A percentile compares a stretch with the other conserved stretches of the same genome.
Conservation (phyloP, 2,888 invertebrate genomes). For the Cephus nigrinus region DNA sequence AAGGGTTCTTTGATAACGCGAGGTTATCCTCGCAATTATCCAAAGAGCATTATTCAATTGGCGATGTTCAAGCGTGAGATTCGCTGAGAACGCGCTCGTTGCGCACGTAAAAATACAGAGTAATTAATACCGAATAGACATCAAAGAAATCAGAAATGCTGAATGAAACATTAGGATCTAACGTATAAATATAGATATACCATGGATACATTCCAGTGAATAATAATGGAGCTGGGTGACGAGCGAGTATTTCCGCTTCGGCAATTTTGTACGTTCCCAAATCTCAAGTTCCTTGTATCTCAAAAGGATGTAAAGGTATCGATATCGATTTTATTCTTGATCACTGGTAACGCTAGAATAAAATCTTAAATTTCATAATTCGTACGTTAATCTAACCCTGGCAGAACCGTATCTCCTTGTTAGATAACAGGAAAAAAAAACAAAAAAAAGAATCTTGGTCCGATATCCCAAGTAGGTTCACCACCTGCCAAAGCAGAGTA, state of each 20-base stretch:
- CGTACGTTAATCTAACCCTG: not conserved
- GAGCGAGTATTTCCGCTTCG: not conserved
- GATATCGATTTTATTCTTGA: not conserved
- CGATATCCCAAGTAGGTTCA: not conserved
- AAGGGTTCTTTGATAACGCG: not conserved
- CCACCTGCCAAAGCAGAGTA: not conserved
- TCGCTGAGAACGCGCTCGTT: not conserved
- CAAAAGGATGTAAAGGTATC: not conserved
- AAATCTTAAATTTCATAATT: not conserved
- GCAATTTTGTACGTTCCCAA: not conserved
- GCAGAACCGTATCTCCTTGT: not conserved
- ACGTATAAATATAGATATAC: not conserved
- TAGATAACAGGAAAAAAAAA: not conserved
- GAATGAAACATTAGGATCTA: not conserved
- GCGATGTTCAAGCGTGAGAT: not conserved
- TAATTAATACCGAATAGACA: not conserved
- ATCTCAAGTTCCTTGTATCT: not conserved
- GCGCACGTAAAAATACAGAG: not conserved
- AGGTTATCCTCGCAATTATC: not conserved
- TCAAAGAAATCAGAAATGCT: not conserved
- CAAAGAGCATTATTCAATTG: not conserved
- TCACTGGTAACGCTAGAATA: not conserved
- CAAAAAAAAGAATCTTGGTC: not conserved
- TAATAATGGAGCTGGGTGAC: not conserved
- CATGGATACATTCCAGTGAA: not conserved